phyloP scores from a whole-genome alignment of 2,797 vertebrate genomes.

The Neoniphon sammara region DNA sequence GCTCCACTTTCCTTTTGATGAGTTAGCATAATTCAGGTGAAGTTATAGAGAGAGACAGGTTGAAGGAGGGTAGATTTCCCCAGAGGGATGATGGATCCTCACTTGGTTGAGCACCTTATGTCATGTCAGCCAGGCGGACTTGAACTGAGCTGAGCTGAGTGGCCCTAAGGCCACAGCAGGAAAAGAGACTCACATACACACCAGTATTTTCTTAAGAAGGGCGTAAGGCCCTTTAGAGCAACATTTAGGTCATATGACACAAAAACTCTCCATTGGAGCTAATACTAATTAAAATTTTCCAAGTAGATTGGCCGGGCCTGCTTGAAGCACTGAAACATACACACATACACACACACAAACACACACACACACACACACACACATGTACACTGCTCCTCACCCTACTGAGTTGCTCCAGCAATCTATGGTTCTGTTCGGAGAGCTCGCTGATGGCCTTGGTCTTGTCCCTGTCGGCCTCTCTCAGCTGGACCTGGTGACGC shows the following conservation, averaged over 20 bases:
- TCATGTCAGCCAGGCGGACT: constrained; percentile 43
- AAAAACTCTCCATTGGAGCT: constrained; percentile 44
- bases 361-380: constrained; percentile 3
- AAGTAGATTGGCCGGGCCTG: constrained; percentile 11
- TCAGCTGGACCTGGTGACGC: constrained; percentile 91
- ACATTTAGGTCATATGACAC: constrained; percentile 47
- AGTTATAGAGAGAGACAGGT: constrained; percentile 6
- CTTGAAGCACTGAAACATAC: constrained; percentile 40
- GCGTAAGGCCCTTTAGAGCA: constrained; percentile 41
- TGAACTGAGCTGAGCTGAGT: constrained; percentile 41
- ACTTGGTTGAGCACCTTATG: constrained; percentile 51
- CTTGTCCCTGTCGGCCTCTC: constrained; percentile 92
- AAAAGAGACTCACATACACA: constrained; percentile 21
- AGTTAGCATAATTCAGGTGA: constrained; percentile 59
- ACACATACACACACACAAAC: constrained; percentile 14
- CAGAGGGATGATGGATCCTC: constrained; percentile 27
- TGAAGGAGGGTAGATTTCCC: constrained; percentile 19
- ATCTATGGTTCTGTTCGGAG: constrained; percentile 97
- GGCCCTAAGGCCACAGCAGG: constrained; percentile 26
- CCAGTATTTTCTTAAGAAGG: constrained; percentile 19
- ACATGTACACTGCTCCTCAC: constrained; percentile 81
- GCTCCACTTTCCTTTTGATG: constrained; percentile 65
- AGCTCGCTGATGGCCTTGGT: constrained; percentile 91
- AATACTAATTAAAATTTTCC: constrained; percentile 49
- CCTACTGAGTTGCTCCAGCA: constrained; percentile 96